Percentiles rank a stretch among this genome's conserved stretches.
Conservation (phyloP, 1,140 invertebrate species). For the Drosophila athabasca region DNA sequence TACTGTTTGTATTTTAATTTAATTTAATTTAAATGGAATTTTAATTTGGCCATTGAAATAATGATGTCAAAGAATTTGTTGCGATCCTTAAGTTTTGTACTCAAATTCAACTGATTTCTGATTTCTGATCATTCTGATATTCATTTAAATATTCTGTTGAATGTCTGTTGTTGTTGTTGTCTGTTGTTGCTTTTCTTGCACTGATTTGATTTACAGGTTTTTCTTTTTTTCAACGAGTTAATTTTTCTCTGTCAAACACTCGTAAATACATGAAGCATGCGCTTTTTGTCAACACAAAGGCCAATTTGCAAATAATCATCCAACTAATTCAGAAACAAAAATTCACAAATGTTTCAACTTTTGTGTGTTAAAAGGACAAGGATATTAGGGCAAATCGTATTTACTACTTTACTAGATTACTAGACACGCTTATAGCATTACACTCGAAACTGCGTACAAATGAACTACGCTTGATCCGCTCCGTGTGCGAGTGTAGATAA, state of each 20-base stretch:
- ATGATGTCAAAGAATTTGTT: constrained; percentile 29
- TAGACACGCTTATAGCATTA: too few relatives aligned
- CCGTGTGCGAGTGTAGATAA: too few relatives aligned
- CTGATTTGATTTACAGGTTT: constrained; percentile 55
- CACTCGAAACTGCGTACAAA: too few relatives aligned
- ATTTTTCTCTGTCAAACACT: constrained; percentile 17
- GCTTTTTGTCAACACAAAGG: constrained; percentile 84
- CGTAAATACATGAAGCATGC: constrained; percentile 69
- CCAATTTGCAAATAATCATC: constrained; percentile 84
- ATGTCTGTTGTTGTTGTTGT: constrained; percentile 32
- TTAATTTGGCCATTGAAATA: constrained; percentile 51
- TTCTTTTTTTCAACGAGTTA: constrained; percentile 28
- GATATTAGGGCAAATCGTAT: background rate
- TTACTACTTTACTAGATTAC: background rate
- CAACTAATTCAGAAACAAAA: constrained; percentile 83
- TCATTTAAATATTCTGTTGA: constrained; percentile 24
- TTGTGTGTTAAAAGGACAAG: constrained; percentile 23
- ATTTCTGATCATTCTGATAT: constrained; percentile 75
- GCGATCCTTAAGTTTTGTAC: constrained; percentile 37
- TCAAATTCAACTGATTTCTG: constrained; percentile 77
- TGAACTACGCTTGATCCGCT: too few relatives aligned
- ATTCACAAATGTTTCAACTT: constrained; percentile 61
- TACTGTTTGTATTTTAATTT: constrained; percentile 26
- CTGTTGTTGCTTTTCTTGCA: constrained; percentile 52
- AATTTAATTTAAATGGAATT: constrained; percentile 27